Percentiles rank a stretch among this genome's conserved stretches.
phyloP scores from a whole-genome alignment of 2,888 invertebrate genomes.

The Cybosia mesomella region DNA sequence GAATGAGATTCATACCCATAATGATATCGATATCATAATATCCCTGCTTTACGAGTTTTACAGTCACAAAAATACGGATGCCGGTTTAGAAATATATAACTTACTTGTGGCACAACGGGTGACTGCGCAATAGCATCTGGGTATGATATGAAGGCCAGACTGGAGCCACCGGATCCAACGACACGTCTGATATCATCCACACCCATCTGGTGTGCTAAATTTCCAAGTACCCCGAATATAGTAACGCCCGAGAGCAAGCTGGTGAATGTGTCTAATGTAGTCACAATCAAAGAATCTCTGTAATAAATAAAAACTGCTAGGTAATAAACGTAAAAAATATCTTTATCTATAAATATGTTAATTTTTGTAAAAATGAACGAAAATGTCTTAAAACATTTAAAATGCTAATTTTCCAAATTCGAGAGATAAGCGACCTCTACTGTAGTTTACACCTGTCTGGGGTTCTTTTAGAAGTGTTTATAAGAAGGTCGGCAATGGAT shows the following conservation, averaged over 20 bases:
- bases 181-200: conserved; percentile 88
- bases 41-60: no score
- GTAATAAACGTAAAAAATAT: not conserved
- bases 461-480: no score
- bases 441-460: no score
- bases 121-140: conserved; percentile 94
- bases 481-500: no score
- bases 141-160: conserved; percentile 94
- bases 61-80: no score
- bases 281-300: conserved; percentile 93
- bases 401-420: no score
- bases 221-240: conserved; percentile 94
- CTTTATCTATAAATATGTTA: no score
- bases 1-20: no score
- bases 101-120: conserved; percentile 90
- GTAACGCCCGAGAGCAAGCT: conserved; percentile 93
- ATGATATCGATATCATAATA: no score
- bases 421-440: no score
- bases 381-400: no score
- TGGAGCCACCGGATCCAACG: conserved; percentile 91
- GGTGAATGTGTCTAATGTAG: conserved; percentile 93
- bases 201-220: conserved; percentile 90
- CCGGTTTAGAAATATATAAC: conserved; percentile 13
- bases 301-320: conserved; percentile 22
- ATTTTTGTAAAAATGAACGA: no score